Base-by-base conservation (phyloP, 2,797 vertebrate genomes). In the Microchirus variegatus region DNA sequence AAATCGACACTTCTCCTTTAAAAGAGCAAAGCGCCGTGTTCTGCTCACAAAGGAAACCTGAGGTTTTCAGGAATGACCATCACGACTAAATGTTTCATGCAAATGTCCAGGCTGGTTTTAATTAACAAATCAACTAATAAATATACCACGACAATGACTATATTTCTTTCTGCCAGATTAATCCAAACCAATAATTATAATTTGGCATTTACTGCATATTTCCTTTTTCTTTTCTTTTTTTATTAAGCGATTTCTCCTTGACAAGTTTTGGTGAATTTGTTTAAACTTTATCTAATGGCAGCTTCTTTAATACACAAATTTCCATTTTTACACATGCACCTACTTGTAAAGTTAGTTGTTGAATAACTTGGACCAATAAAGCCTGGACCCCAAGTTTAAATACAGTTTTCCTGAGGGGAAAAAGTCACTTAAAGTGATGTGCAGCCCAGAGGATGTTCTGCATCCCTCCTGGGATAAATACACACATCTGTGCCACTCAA, bases 1-100 rank as follows among this genome's bases (percentile, higher is more conserved):
- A 90, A 86, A 87, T 58, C 16, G 55, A 62, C 43, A 64, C 63
- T 77, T 76, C 71, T 67, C 50, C 78, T 77, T 84, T 80, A 71
- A 87, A 81, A 76, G 56, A 76, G 56, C 46, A 74, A 56, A 76
- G 58, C 55, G 19, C 54, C 13, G 41, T 44, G 14, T 64, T 8
- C 31, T 31, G 31, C 31, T 31, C 31, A 31, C 31, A 8, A 31
- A 31, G 26, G 7, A 31, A 5, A 31, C 26, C 26, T 31, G 26
- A 31, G 31, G 31, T 31, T 31, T 31, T 76, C 16, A 10, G 3
- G 45, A 52, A 67, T 49, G 37, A 51, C 44, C 61, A 44, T 62
- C 19, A 17, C 7, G 31, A 31, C 31, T 31, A 31, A 31, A 3
- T 31, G 31, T 31, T 31, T 6, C 6, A 31, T 31, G 1, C 3